Base-by-base conservation (phyloP, 2,888 invertebrate species). In the Cantharis flavilabris region DNA sequence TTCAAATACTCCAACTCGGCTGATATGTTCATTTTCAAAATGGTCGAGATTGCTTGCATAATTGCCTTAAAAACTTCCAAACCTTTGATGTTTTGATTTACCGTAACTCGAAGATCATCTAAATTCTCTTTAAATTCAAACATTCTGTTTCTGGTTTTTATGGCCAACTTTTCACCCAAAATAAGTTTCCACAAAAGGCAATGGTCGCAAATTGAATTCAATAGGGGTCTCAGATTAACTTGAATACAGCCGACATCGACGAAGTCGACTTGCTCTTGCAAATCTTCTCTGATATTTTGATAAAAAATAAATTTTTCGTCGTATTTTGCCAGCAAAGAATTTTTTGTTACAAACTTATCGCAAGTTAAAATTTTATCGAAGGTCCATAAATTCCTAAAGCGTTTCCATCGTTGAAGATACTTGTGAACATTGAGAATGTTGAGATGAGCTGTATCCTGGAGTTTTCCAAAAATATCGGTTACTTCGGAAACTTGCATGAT, bases 291-390 rank as follows among this genome's bases (percentile, higher is more conserved):
- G 9, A 96, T 93, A 80, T 93, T 92, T 82, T 93, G 92, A 87
- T 96, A 97, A 87, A 94, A 96, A 86, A 94, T 93, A 84, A 98
- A 94, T 86, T 95, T 95, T 83, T 96, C 95, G 84, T 97, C 96
- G 87, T 94, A 96, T 79, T 92, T 91, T 62, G 90, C 89, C 7
- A 95, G 89, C 5, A 91, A 90, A 77, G 90, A 91, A 80, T 90
- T 90, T 79, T 92, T 93, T 69, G 91, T 90, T 1, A 95, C 91
- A 89, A 96, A 97, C 85, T 94, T 94, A 82, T 95, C 94, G 82
- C 95, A 95, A 2, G 94, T 92, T 10, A 91, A 88, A 73, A 89
- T 87, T 86, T 96, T 96, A 85, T 96, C 95, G 84, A 90, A 93
- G 0, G 92, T 90, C 96, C 96, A 96, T 13, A 96, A 88, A 84